These are phyloP conservation scores for Protomyctophum bolini DNA, from an alignment of 2,113 vertebrate species.

Conservation along the genomic window DNA sequence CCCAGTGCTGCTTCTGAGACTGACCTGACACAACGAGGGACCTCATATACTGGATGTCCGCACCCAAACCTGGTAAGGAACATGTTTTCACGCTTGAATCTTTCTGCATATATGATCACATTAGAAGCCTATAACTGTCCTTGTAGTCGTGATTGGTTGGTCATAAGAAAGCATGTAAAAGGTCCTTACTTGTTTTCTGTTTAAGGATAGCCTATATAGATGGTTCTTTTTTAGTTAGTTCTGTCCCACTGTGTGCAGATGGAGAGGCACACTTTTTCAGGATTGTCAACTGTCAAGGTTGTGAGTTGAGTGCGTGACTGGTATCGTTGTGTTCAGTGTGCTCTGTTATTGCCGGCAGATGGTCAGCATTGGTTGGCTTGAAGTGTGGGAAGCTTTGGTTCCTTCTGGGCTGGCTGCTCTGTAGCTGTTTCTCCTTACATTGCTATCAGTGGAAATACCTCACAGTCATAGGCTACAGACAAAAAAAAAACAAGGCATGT, in stretches of 20 bases:
- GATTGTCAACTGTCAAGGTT: neutral
- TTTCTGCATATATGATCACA: neutral
- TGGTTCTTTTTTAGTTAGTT: neutral
- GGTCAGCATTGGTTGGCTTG: constrained; percentile 31
- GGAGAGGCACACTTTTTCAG: constrained; percentile 1
- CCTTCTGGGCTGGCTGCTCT: constrained; percentile 1
- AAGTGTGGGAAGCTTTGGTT: constrained; percentile 30
- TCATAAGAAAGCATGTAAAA: neutral
- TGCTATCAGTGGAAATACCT: constrained; percentile 8
- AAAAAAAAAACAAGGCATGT: neutral
- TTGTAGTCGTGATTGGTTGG: neutral
- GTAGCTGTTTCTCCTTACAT: too few relatives aligned
- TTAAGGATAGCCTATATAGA: neutral
- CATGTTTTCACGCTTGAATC: neutral
- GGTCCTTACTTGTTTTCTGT: neutral
- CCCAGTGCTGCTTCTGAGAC: constrained; percentile 32
- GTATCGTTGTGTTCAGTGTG: constrained; percentile 8
- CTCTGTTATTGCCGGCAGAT: constrained; percentile 9
- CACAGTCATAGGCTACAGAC: constrained; percentile 4
- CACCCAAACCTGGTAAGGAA: constrained; percentile 55
- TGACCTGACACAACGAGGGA: constrained; percentile 27
- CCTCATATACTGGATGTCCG: constrained; percentile 55
- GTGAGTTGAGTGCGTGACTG: neutral
- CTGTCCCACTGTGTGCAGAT: constrained; percentile 10
- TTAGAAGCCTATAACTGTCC: neutral